phyloP scores from a whole-genome alignment of 2,113 vertebrate genomes.

The Menura novaehollandiae region DNA sequence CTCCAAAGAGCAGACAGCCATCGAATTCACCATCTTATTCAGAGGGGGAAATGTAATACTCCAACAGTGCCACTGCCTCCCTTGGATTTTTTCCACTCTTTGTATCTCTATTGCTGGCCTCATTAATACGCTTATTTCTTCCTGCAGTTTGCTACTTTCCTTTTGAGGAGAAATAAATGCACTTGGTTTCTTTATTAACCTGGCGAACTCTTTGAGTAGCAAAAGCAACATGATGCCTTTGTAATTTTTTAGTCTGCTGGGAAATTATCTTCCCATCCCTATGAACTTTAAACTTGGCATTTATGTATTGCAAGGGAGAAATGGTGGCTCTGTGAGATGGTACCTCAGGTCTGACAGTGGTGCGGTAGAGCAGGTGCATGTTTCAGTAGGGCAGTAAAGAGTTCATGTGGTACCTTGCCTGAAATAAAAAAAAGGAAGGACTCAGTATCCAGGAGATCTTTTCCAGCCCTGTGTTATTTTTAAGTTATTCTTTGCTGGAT shows the following conservation, averaged over 20 bases:
- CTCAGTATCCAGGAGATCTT: not conserved
- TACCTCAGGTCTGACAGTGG: rapidly evolving
- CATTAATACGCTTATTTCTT: not conserved
- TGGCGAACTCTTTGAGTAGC: not conserved
- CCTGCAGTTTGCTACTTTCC: not conserved
- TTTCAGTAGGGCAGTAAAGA: not conserved
- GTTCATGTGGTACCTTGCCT: not conserved
- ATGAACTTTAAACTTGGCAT: not conserved
- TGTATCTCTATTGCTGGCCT: not conserved
- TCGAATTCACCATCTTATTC: not conserved
- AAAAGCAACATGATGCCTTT: not conserved
- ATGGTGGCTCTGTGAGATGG: not conserved
- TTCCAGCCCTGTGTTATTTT: not conserved
- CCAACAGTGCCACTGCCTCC: not conserved
- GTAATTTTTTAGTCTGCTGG: not conserved
- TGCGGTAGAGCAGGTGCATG: not conserved
- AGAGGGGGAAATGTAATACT: not conserved
- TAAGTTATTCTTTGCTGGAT: not conserved
- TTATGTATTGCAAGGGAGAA: not conserved
- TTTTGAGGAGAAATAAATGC: not conserved
- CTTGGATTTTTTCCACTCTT: not conserved
- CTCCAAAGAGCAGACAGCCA: not conserved
- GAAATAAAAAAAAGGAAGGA: not conserved
- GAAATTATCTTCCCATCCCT: not conserved
- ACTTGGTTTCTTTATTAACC: not conserved